Conservation (phyloP, 2,113 vertebrate genomes). For the Brachyhypopomus occidentalis region DNA sequence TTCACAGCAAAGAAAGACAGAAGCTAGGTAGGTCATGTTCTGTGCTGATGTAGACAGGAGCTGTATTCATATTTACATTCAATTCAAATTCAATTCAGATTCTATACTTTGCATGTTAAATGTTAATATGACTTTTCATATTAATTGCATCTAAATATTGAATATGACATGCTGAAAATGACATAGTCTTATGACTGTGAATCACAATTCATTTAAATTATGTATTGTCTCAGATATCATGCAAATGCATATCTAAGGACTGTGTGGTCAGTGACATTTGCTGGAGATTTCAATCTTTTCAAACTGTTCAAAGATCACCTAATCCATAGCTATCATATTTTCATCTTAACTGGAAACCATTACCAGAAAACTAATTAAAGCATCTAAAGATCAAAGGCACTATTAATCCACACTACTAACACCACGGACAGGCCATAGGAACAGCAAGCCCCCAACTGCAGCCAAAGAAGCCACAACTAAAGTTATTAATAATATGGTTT, state of each 20-base stretch:
- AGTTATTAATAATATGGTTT: conserved; percentile 15
- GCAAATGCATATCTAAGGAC: conserved; percentile 26
- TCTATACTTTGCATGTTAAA: conserved; percentile 17
- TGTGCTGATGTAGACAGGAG: neutral
- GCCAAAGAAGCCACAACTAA: conserved; percentile 4
- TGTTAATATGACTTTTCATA: conserved; percentile 14
- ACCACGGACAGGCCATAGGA: neutral
- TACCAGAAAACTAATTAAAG: neutral
- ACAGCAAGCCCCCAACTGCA: conserved; percentile 3
- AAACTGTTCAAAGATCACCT: conserved; percentile 19
- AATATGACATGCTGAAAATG: neutral
- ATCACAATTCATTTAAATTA: conserved; percentile 24
- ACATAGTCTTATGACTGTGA: neutral
- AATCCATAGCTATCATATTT: conserved; percentile 20
- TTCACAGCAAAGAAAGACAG: neutral
- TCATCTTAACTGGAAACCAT: conserved; percentile 18
- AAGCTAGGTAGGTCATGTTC: neutral
- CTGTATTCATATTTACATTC: neutral
- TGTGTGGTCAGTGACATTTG: conserved; percentile 7
- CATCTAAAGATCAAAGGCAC: conserved; percentile 14
- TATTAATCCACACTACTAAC: neutral
- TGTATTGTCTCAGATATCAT: conserved; percentile 37
- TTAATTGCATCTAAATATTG: conserved; percentile 25
- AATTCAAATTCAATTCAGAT: neutral
- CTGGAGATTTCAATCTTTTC: conserved; percentile 1